Evolutionary conservation across 1,140 invertebrate genomes (phyloP), one percentile per base, ranked within the genome.

Genomic region (Psilanteris sp.): DNA sequence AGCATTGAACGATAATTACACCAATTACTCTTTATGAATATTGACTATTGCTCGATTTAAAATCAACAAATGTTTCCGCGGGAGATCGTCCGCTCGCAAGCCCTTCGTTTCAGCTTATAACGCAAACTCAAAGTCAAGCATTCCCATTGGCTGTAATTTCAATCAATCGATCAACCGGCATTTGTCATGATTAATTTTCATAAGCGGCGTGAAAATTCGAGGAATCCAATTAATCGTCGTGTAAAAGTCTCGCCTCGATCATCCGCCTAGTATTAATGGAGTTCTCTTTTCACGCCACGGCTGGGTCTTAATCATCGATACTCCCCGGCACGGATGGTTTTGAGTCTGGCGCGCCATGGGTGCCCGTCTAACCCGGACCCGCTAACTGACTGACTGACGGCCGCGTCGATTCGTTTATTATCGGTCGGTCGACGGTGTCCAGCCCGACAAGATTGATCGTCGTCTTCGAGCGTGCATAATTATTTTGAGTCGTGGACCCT

Each of bases 331-430:
- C n/a, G n/a, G n/a, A n/a, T n/a, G n/a, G n/a, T 52, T 64, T 36
- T n/a, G 34, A 52, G 20, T 1, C 9, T 31, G 11, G n/a, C n/a
- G 46, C 67, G 31, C 67, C 26, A 27, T 62, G 52, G 57, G 59
- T 64, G 68, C 59, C 18, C 48, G 48, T 37, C 67, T 36, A 22
- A 9, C 6, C 46, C 29, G 22, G 29, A 61, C 32, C 31, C 37
- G 59, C 52, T 59, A 73, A 66, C 36, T 46, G 44, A 59, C 52
- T 66, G 61, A 66, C 44, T 74, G 70, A 74, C 59, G 64, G 59
- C 36, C 36, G 34, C 52, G 59, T 76, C 66, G 73, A 70, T 70
- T 76, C 73, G 73, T 66, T 66, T 61, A 77, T 71, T 67, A 77
- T 57, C 59, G 52, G 1, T 39, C 29, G 11, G 8, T 27, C 36